A percentile compares a stretch with the other conserved stretches of the same genome.
These are phyloP conservation scores for Dichetophora obliterata DNA, from an alignment of 2,888 invertebrate genomes.

Conservation along the genomic window DNA sequence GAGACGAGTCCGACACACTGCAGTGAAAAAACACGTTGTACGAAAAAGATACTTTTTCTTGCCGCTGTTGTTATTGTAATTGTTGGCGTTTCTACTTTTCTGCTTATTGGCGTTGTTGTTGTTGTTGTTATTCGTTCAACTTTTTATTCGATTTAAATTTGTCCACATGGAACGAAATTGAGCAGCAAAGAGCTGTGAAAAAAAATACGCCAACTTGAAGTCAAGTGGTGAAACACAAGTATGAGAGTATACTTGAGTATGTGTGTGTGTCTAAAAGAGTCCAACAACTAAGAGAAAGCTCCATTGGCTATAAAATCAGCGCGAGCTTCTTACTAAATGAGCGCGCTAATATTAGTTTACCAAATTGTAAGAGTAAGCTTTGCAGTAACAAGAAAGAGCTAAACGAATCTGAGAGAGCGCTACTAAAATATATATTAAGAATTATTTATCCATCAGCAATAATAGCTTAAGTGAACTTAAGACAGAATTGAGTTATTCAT, in stretches of 20 bases:
- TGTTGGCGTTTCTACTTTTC: conserved; percentile 11
- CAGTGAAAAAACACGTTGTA: conserved; percentile 35
- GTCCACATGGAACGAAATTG: conserved; percentile 32
- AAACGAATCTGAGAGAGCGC: too few relatives aligned
- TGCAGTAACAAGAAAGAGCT: too few relatives aligned
- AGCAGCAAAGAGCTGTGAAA: background rate
- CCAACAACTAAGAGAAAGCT: too few relatives aligned
- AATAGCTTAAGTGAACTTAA: too few relatives aligned
- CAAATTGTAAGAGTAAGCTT: too few relatives aligned
- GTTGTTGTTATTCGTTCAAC: background rate
- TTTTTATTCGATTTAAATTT: conserved; percentile 30
- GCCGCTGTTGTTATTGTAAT: conserved; percentile 24
- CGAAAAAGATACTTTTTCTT: conserved; percentile 28
- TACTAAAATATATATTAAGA: too few relatives aligned
- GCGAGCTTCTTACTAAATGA: too few relatives aligned
- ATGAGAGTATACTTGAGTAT: background rate
- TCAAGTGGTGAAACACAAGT: background rate
- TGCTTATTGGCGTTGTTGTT: conserved; percentile 3
- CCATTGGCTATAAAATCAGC: too few relatives aligned
- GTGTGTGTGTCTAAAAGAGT: background rate
- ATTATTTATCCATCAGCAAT: too few relatives aligned
- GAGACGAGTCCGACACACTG: conserved; percentile 13
- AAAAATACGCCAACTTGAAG: background rate
- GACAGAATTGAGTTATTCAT: too few relatives aligned
- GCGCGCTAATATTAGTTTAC: too few relatives aligned